Evolutionary conservation across 2,797 vertebrate genomes (phyloP), one percentile per base, ranked within the genome.

Genomic region (Simalia tracyae): DNA sequence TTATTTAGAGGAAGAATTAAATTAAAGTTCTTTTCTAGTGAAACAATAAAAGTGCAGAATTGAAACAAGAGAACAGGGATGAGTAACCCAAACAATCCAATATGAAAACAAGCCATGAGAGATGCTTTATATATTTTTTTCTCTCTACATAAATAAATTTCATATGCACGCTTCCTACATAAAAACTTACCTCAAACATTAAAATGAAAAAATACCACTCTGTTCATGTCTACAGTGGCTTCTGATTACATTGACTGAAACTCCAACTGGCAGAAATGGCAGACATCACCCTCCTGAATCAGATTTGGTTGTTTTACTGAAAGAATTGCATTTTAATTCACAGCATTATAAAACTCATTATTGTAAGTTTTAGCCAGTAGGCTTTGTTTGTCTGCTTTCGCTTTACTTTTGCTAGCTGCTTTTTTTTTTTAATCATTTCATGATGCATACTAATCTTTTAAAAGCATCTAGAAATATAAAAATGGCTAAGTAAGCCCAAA

Each of bases 71-170:
- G 54, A 68, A 87, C 12, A 5, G 59, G 5, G 93, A 63, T 93
- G 84, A 66, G 31, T 42, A 56, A 42, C 24, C 64, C 46, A 19
- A 90, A 54, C 12, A 59, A 64, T 42, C 63, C 89, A 84, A 92
- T 63, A 72, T 87, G 50, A 91, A 89, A 96, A 60, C 28, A 81
- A 94, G 84, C 61, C 63, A 1, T 9, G 24, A 36, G 88, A 85
- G 86, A 56, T 36, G 26, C 31, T 42, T 0, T 14, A 87, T 85
- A 46, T 10, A 0, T n/a, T 42, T 57, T 61, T 10, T 42, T 5
- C 10, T 28, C 4, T 42, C 22, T 57, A 81, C 24, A 63, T 3
- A 89, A 31, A 24, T 46, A 46, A 4, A 31, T 56, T 84, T 84
- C 57, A 64, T 84, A 28, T 19, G 5, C 60, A 4, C n/a, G 15